Evolutionary conservation across 2,888 invertebrate genomes (phyloP), one percentile per base, ranked within the genome.

Genomic region (Onthophagus sagittarius): DNA sequence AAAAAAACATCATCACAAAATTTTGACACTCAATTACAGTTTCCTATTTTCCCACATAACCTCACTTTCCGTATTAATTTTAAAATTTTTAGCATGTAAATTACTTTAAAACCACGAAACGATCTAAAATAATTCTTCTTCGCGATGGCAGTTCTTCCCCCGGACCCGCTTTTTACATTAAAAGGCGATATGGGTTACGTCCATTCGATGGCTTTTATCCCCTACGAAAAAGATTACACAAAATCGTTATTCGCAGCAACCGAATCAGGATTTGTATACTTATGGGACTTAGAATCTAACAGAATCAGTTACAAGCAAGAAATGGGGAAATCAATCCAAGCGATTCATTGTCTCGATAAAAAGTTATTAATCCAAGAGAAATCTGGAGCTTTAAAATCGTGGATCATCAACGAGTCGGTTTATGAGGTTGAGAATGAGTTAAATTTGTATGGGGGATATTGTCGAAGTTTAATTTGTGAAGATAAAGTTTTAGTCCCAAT

Each of bases 231-330:
- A 79, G 86, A 86, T 77, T 88, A 89, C 77, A 88, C 88, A 79
- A 88, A 89, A 77, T 89, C 90, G 81, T 86, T 94, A 80, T 88
- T 93, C 82, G 92, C 92, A 80, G 93, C 93, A 75, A 91, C 92
- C 39, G 89, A 91, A 82, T 90, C 89, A 83, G 94, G 94, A 79
- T 89, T 87, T 81, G 89, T 94, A 79, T 91, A 92, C 85, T 89
- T 93, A 82, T 94, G 93, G 92, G 92, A 94, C 86, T 88, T 94
- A 83, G 90, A 94, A 93, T 92, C 90, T 71, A 93, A 93, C 83
- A 88, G 94, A 79, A 88, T 91, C 77, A 88, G 89, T 77, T 87
- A 89, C 76, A 91, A 91, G 83, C 89, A 93, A 79, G 85, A 88
- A 80, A 88, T 91, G 82, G 91, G 92, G 80, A 87, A 88, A 81